phyloP scores from a whole-genome alignment of 2,888 invertebrate species.

The Erpobdella octoculata region DNA sequence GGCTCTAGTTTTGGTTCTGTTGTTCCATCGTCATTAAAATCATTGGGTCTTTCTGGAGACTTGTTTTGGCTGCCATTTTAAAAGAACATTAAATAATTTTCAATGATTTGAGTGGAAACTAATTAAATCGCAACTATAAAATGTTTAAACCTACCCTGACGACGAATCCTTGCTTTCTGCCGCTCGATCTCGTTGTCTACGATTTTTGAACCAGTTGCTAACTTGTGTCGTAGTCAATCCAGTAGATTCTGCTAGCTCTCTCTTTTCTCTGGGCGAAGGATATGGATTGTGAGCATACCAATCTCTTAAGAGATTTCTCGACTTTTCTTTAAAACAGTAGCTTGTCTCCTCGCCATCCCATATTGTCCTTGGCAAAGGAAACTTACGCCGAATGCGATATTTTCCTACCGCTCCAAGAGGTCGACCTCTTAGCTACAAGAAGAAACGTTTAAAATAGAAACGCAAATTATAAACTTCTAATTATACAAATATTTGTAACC shows the following conservation, averaged over 20 bases:
- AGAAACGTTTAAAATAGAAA: not conserved
- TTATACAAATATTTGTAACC: too few species aligned
- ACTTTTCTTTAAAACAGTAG: slow-evolving; percentile 85
- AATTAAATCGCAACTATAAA: not conserved
- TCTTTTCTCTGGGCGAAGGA: slow-evolving; percentile 86
- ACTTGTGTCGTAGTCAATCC: slow-evolving; percentile 86
- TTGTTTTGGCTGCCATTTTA: not conserved
- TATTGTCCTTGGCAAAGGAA: slow-evolving; percentile 90
- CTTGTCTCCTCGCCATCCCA: slow-evolving; percentile 99
- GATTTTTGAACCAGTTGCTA: slow-evolving; percentile 88
- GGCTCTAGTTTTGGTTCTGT: slow-evolving; percentile 22
- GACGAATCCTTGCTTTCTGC: slow-evolving; percentile 75
- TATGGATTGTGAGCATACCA: slow-evolving; percentile 83
- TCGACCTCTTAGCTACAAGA: slow-evolving; percentile 67
- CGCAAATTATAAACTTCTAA: too few species aligned
- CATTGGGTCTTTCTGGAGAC: not conserved
- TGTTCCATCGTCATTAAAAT: slow-evolving; percentile 7
- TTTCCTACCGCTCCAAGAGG: slow-evolving; percentile 78
- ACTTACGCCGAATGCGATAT: slow-evolving; percentile 84
- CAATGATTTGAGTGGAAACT: not conserved
- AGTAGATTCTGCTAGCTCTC: slow-evolving; percentile 80
- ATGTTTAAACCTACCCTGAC: slow-evolving; percentile 6
- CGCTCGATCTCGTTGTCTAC: slow-evolving; percentile 76
- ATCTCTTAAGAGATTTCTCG: slow-evolving; percentile 71
- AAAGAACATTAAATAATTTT: not conserved